These are phyloP conservation scores for Conus canariensis DNA, from an alignment of 2,888 invertebrate species.

Conservation along the genomic window DNA sequence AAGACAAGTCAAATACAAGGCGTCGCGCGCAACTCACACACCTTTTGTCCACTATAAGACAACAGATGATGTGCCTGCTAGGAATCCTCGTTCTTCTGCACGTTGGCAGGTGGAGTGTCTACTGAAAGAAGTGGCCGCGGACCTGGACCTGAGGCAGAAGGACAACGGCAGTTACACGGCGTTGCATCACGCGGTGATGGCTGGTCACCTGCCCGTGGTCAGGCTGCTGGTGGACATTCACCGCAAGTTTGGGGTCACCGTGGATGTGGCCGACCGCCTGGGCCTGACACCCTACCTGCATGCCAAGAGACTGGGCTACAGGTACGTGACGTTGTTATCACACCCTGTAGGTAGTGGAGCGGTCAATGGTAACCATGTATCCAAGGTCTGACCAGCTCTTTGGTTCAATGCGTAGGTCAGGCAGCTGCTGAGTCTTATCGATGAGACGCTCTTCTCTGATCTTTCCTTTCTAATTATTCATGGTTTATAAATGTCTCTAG, in stretches of 20 bases:
- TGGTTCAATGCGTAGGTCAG: no score
- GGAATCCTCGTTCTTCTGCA: background rate
- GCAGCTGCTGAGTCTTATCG: no score
- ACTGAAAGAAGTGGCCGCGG: conserved; percentile 65
- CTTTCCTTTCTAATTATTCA: no score
- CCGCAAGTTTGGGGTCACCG: conserved; percentile 65
- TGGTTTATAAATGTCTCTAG: no score
- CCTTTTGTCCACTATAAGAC: no score
- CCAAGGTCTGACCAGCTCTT: no score
- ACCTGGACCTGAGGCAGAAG: conserved; percentile 66
- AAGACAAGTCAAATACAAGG: no score
- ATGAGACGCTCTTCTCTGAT: no score
- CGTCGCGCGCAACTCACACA: no score
- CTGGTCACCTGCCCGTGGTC: conserved; percentile 62
- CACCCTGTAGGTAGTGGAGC: no score
- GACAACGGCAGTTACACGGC: conserved; percentile 71
- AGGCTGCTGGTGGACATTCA: conserved; percentile 61
- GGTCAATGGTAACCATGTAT: background rate
- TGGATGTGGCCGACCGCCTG: conserved; percentile 71
- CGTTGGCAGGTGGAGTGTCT: conserved; percentile 51
- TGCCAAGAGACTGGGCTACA: conserved; percentile 68
- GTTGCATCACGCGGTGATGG: conserved; percentile 70
- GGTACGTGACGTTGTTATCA: conserved; percentile 50
- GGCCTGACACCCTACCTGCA: conserved; percentile 73
- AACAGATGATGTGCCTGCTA: no score